Evolutionary conservation across 2,797 vertebrate species (phyloP).

Genomic region (Catamblyrhynchus diadema): DNA sequence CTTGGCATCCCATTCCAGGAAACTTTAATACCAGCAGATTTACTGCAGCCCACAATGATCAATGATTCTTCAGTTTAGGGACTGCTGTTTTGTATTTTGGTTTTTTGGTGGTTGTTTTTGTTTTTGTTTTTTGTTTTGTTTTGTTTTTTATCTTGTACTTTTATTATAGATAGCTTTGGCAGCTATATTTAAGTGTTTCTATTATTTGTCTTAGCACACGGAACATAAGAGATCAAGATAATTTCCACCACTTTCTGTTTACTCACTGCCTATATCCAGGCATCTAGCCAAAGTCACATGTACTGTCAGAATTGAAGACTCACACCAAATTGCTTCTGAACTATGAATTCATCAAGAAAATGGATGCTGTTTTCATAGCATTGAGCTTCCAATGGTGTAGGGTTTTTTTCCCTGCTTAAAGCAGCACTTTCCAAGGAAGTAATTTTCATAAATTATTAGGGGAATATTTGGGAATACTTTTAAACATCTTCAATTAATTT

Average conservation of each 20-base stretch:
- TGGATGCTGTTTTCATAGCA: not conserved
- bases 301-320: not conserved
- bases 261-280: not conserved
- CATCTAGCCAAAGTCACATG: not conserved
- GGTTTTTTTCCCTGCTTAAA: not conserved
- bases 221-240: not conserved
- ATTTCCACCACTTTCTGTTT: not conserved
- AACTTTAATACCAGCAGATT: not conserved
- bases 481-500: not conserved
- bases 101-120: too few relatives aligned
- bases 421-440: not conserved
- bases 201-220: not conserved
- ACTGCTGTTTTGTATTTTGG: not conserved
- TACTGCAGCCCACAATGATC: not conserved
- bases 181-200: not conserved
- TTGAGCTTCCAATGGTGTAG: not conserved
- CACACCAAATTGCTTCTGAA: not conserved
- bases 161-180: not conserved
- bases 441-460: not conserved
- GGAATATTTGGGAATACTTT: not conserved
- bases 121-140: too few relatives aligned
- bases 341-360: not conserved
- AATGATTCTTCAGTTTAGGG: not conserved
- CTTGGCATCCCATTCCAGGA: not conserved
- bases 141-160: not conserved